These are phyloP conservation scores for Triplophysa rosa DNA, from an alignment of 2,113 vertebrate genomes.

Conservation along the genomic window DNA sequence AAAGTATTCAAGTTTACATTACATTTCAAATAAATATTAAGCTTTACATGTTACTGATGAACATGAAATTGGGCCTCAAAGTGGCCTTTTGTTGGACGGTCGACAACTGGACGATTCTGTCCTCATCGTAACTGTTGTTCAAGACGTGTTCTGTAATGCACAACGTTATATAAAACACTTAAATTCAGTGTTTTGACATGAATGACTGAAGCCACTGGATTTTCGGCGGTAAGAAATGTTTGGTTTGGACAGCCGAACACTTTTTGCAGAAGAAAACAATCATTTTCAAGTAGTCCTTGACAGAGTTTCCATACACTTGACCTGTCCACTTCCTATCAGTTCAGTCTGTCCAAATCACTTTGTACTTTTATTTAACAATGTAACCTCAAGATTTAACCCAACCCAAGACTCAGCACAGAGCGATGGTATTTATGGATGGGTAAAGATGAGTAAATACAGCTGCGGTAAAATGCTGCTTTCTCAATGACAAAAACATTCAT, in stretches of 20 bases:
- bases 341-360: not conserved
- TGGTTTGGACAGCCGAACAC: not conserved
- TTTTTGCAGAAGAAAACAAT: not conserved
- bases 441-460: not conserved
- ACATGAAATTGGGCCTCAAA: too few relatives aligned
- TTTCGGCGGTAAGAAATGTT: not conserved
- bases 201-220: not conserved
- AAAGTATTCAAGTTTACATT: not conserved
- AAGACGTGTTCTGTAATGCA: not conserved
- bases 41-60: too few relatives aligned
- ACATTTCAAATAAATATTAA: too few relatives aligned
- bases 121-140: too few relatives aligned
- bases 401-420: not conserved
- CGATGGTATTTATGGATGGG: not conserved
- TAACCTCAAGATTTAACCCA: not conserved
- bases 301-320: slow-evolving; percentile 17
- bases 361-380: not conserved
- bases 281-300: slow-evolving; percentile 6
- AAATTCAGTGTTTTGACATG: not conserved
- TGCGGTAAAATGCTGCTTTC: not conserved
- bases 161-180: not conserved
- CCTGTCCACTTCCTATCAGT: slow-evolving; percentile 16
- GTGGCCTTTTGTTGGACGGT: too few relatives aligned
- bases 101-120: too few relatives aligned
- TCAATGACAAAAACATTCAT: not conserved